Percentiles rank a stretch among this genome's conserved stretches.
Conservation (phyloP, 1,140 invertebrate species). For the Solenopsis invicta region DNA sequence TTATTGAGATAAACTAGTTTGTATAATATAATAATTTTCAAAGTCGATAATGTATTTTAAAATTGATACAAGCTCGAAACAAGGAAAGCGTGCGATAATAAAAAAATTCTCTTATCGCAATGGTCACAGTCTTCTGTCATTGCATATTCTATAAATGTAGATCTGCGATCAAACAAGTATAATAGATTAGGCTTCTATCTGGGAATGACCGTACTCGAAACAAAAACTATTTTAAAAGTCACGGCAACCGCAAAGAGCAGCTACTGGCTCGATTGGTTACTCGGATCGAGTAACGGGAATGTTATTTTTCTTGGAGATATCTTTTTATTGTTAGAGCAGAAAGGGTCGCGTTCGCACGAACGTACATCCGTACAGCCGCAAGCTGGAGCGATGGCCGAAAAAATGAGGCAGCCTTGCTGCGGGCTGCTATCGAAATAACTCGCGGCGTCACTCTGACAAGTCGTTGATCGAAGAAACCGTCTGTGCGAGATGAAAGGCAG, state of each 20-base stretch:
- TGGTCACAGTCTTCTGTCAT: background rate
- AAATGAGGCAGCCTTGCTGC: slow-evolving; percentile 40
- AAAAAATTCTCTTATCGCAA: background rate
- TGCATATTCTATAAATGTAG: background rate
- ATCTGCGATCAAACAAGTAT: background rate
- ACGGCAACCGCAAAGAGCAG: slow-evolving; percentile 6
- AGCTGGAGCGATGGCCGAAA: slow-evolving; percentile 44
- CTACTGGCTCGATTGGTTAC: slow-evolving; percentile 39
- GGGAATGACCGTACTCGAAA: slow-evolving; percentile 4
- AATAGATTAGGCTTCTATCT: background rate
- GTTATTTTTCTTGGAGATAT: slow-evolving; percentile 70
- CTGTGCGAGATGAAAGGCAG: slow-evolving; percentile 63
- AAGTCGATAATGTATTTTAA: background rate
- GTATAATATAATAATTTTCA: background rate
- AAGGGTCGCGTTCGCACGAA: slow-evolving; percentile 32
- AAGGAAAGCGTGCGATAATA: background rate
- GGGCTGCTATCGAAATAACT: slow-evolving; percentile 71
- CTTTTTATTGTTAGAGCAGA: slow-evolving; percentile 71
- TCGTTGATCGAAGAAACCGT: slow-evolving; percentile 63
- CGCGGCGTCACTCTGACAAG: slow-evolving; percentile 54
- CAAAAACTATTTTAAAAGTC: slow-evolving; percentile 69
- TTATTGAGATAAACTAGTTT: background rate
- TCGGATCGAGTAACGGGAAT: slow-evolving; percentile 71
- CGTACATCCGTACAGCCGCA: slow-evolving; percentile 48
- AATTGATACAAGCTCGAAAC: background rate